Evolutionary conservation across 1,140 invertebrate species (phyloP).

Genomic region (Periplaneta americana): DNA sequence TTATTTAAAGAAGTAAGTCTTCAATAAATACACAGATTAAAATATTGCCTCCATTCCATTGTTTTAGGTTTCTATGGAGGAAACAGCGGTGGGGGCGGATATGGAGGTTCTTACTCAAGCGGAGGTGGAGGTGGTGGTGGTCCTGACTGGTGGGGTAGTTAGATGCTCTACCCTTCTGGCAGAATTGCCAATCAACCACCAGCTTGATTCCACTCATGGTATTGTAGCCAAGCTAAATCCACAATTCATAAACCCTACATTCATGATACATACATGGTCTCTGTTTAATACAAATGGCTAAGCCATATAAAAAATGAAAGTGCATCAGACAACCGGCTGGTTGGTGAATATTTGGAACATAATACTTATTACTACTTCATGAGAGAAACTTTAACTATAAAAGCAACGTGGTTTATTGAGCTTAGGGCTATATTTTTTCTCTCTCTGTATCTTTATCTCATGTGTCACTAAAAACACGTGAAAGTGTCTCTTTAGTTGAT

Average conservation of each 20-base stretch:
- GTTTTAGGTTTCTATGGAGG: slow-evolving; percentile 34
- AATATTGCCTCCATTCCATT: too few relatives aligned
- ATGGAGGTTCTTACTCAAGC: slow-evolving; percentile 34
- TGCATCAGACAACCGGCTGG: not conserved
- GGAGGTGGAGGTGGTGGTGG: slow-evolving; percentile 19
- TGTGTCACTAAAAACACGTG: not conserved
- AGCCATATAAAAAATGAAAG: not conserved
- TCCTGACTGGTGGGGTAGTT: slow-evolving; percentile 36
- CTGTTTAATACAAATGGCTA: not conserved
- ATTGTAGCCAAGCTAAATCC: not conserved
- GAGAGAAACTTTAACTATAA: not conserved
- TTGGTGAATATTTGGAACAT: not conserved
- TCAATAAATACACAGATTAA: too few relatives aligned
- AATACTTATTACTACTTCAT: not conserved
- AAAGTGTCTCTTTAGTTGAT: not conserved
- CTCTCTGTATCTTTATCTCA: not conserved
- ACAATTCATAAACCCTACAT: not conserved
- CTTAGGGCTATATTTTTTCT: not conserved
- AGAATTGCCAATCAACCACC: not conserved
- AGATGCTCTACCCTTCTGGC: not conserved
- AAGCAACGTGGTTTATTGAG: not conserved
- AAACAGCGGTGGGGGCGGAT: slow-evolving; percentile 33
- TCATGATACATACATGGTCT: not conserved
- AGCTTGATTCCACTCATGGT: not conserved
- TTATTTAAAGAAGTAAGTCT: too few relatives aligned